A percentile compares a stretch with the other conserved stretches of the same genome.
Conservation (phyloP, 37 sponge, comb jelly and placozoan species). For the Beroe forskalii region DNA sequence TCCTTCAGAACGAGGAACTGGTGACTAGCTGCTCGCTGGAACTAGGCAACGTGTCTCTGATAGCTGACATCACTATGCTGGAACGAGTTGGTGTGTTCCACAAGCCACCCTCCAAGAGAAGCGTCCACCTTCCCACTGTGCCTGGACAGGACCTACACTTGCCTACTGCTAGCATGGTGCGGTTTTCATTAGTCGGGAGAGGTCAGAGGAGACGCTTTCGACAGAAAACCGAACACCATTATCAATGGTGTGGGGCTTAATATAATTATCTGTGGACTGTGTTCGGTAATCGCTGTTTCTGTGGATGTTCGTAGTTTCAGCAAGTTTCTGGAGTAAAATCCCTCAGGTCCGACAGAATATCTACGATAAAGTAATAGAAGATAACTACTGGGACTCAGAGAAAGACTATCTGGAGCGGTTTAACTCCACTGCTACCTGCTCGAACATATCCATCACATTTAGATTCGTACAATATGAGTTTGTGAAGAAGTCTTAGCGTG, state of each 20-base stretch:
- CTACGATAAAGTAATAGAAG: conserved; percentile 51
- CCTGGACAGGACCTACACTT: conserved; percentile 49
- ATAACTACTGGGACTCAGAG: not conserved
- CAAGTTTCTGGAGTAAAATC: too few species aligned
- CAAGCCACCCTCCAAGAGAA: conserved; percentile 20
- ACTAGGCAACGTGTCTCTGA: conserved; percentile 15
- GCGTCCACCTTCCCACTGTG: conserved; percentile 28
- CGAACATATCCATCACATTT: conserved; percentile 31
- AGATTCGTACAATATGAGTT: not conserved
- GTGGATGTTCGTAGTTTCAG: too few species aligned
- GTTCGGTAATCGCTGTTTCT: too few species aligned
- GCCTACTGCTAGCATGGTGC: conserved; percentile 58
- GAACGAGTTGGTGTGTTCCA: conserved; percentile 61
- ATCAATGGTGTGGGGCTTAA: too few species aligned
- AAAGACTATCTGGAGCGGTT: not conserved
- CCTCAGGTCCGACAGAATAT: conserved; percentile 54
- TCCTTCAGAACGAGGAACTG: conserved; percentile 38
- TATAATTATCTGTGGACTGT: too few species aligned
- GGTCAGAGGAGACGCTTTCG: too few species aligned
- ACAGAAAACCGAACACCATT: too few species aligned
- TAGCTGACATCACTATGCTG: conserved; percentile 26
- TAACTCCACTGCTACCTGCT: not conserved
- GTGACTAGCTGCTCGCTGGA: conserved; percentile 10
- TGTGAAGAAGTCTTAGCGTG: too few species aligned
- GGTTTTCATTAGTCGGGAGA: not conserved